These are phyloP conservation scores for Malacosoma neustria DNA, from an alignment of 2,888 invertebrate genomes.

Conservation along the genomic window DNA sequence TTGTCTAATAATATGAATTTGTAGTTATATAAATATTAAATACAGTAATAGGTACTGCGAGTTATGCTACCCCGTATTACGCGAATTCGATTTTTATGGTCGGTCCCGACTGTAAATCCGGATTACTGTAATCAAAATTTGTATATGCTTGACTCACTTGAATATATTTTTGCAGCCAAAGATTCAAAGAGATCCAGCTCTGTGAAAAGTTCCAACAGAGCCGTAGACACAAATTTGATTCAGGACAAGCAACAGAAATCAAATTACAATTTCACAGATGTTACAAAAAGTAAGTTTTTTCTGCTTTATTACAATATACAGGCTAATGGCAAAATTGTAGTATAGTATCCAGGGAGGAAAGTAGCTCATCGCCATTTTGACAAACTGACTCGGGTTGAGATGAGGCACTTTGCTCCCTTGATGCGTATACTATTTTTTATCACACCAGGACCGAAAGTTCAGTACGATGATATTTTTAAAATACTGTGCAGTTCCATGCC, in stretches of 20 bases:
- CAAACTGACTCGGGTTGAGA: no score
- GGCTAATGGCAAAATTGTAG: no score
- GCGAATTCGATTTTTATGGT: neutral
- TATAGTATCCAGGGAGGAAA: no score
- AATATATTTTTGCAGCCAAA: conserved; percentile 22
- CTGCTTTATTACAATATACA: neutral
- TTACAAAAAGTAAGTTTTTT: conserved; percentile 32
- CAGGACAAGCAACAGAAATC: conserved; percentile 28
- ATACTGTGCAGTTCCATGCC: neutral
- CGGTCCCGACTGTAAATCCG: neutral
- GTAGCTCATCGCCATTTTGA: no score
- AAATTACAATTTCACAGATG: conserved; percentile 26
- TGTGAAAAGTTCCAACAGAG: conserved; percentile 22
- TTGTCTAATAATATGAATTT: no score
- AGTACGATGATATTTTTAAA: no score
- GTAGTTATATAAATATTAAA: neutral
- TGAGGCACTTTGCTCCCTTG: no score
- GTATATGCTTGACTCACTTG: neutral
- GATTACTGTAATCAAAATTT: neutral
- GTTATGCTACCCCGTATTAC: neutral
- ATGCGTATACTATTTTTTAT: no score
- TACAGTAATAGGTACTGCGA: neutral
- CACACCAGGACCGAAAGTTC: no score
- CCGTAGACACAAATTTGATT: conserved; percentile 23
- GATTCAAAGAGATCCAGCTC: conserved; percentile 20